Percentiles rank a stretch among this genome's conserved stretches.
Conservation (phyloP, 1,140 invertebrate genomes). For the Drosophila mauritiana region DNA sequence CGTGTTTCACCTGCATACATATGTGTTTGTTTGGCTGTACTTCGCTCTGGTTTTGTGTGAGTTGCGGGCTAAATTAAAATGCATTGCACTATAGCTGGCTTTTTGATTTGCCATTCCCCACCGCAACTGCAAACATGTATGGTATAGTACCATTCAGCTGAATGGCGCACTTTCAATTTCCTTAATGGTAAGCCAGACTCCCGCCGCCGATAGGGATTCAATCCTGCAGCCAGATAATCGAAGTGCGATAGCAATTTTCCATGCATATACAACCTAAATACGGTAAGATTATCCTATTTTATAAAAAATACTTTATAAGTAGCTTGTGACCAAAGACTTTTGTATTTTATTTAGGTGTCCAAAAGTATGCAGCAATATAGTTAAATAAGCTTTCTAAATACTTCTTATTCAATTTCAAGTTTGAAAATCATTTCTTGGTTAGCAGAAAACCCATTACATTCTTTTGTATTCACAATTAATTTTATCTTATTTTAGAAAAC, state of each 20-base stretch:
- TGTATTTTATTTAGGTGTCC: background rate
- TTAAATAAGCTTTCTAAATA: background rate
- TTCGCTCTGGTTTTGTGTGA: slow-evolving; percentile 40
- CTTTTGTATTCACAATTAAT: too few species aligned
- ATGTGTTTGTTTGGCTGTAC: slow-evolving; percentile 11
- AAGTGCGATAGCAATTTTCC: background rate
- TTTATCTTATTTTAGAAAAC: too few species aligned
- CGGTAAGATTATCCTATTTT: background rate
- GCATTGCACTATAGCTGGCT: slow-evolving; percentile 65
- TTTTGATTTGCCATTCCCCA: slow-evolving; percentile 71
- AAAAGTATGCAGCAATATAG: background rate
- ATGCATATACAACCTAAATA: background rate
- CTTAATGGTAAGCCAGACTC: slow-evolving; percentile 55
- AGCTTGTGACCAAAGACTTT: too few species aligned
- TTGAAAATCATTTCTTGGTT: too few species aligned
- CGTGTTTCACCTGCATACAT: slow-evolving; percentile 19
- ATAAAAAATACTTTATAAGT: background rate
- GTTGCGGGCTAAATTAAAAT: slow-evolving; percentile 73
- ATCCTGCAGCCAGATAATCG: background rate
- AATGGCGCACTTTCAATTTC: slow-evolving; percentile 68
- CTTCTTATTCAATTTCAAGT: background rate
- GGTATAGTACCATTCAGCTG: slow-evolving; percentile 9
- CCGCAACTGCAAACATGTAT: slow-evolving; percentile 6
- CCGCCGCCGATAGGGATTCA: background rate
- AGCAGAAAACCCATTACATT: too few species aligned